Conservation (phyloP, 92 coral and sea anemone genomes). For the Porites evermanni region DNA sequence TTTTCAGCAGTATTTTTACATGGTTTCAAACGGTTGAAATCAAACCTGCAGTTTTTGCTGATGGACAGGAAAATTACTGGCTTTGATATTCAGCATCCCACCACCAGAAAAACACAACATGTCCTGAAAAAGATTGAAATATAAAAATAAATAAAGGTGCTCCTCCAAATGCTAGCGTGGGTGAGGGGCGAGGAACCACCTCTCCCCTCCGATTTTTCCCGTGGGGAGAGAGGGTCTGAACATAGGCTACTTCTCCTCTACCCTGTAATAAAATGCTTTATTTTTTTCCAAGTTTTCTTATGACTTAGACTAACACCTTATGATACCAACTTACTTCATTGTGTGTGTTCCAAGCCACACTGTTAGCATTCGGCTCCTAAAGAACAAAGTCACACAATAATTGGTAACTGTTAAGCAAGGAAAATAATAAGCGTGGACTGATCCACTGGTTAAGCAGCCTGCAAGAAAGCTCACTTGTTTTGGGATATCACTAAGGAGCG, state of each 20-base stretch:
- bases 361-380: constrained; percentile 99
- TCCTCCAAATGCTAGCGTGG: too few relatives aligned
- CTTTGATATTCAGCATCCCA: constrained; percentile 94
- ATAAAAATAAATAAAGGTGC: too few relatives aligned
- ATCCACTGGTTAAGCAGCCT: too few relatives aligned
- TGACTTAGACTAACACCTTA: not conserved
- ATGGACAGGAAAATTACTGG: constrained; percentile 97
- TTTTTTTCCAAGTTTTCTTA: fast-evolving
- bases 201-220: too few relatives aligned
- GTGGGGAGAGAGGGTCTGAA: too few relatives aligned
- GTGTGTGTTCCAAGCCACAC: constrained; percentile 99
- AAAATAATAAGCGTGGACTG: not conserved
- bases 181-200: too few relatives aligned
- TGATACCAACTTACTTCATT: constrained; percentile 78
- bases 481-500: too few relatives aligned
- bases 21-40: too few relatives aligned
- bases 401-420: not conserved
- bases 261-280: not conserved
- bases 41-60: constrained; percentile 97
- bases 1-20: too few relatives aligned
- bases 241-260: too few relatives aligned
- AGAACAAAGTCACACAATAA: not conserved
- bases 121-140: constrained; percentile 53
- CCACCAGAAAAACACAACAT: constrained; percentile 99
- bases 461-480: too few relatives aligned